Conservation (phyloP, 2,113 vertebrate species). For the Stercorarius parasiticus region DNA sequence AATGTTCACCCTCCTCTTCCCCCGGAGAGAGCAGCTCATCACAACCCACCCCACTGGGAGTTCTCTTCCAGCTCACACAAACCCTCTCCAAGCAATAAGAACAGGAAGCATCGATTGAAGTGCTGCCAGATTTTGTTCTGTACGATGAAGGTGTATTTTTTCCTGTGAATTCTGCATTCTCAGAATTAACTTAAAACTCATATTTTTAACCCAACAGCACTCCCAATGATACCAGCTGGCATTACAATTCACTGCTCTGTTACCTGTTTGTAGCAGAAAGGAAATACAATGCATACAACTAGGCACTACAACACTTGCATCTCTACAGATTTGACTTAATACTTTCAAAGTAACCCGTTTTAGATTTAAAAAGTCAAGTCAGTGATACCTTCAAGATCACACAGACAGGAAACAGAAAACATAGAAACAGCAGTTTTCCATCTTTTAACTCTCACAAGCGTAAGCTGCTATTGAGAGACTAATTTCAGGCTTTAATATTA, state of each 20-base stretch:
- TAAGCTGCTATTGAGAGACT: background rate
- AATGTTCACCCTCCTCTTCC: background rate
- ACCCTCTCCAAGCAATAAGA: background rate
- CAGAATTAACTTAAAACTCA: background rate
- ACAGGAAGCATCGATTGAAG: background rate
- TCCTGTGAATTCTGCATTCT: background rate
- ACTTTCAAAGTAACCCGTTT: background rate
- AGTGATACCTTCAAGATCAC: background rate
- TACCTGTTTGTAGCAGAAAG: background rate
- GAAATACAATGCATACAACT: background rate
- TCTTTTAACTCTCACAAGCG: background rate
- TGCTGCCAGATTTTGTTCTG: background rate
- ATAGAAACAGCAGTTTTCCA: background rate
- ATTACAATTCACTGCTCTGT: background rate
- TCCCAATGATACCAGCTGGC: background rate
- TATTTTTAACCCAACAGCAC: fast-evolving
- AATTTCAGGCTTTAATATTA: background rate
- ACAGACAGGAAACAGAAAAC: background rate
- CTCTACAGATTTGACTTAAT: background rate
- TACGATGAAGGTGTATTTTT: background rate
- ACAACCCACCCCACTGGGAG: background rate
- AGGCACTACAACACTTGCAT: fast-evolving
- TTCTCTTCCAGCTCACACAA: background rate
- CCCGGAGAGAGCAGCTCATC: background rate
- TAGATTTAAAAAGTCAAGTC: background rate